Conservation (phyloP, 1,140 invertebrate species). For the Batillaria attramentaria region DNA sequence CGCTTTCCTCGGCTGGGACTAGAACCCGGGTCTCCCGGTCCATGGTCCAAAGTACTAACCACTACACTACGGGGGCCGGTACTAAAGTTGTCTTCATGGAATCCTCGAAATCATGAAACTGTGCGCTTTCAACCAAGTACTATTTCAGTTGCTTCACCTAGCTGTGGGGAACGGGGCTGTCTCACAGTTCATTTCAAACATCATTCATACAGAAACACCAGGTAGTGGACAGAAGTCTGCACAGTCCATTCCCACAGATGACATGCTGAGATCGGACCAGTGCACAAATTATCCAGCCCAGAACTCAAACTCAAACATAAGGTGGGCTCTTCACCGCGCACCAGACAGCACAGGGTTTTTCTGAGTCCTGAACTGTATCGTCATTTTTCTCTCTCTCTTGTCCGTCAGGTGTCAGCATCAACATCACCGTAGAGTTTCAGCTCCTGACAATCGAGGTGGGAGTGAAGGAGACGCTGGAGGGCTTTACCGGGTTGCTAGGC, state of each 20-base stretch:
- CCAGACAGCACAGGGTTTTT: background rate
- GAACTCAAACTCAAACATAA: constrained; percentile 22
- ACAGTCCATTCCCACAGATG: background rate
- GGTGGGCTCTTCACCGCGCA: too few species aligned
- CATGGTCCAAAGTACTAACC: too few species aligned
- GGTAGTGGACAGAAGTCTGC: background rate
- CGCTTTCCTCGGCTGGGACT: too few species aligned
- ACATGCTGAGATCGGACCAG: background rate
- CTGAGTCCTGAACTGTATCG: background rate
- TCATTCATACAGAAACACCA: too few species aligned
- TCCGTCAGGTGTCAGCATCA: background rate
- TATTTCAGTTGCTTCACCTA: too few species aligned
- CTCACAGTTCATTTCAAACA: too few species aligned
- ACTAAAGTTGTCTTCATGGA: too few species aligned
- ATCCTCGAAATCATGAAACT: too few species aligned
- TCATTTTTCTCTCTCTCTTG: background rate
- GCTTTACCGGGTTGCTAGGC: background rate
- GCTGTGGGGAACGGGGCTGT: too few species aligned
- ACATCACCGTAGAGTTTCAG: background rate
- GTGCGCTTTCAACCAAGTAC: too few species aligned
- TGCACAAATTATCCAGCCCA: background rate
- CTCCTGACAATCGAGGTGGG: background rate
- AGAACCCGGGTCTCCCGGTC: too few species aligned
- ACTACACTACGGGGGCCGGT: too few species aligned
- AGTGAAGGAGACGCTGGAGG: background rate